phyloP scores from a whole-genome alignment of 2,888 invertebrate species.

The Ophion ventricosus region DNA sequence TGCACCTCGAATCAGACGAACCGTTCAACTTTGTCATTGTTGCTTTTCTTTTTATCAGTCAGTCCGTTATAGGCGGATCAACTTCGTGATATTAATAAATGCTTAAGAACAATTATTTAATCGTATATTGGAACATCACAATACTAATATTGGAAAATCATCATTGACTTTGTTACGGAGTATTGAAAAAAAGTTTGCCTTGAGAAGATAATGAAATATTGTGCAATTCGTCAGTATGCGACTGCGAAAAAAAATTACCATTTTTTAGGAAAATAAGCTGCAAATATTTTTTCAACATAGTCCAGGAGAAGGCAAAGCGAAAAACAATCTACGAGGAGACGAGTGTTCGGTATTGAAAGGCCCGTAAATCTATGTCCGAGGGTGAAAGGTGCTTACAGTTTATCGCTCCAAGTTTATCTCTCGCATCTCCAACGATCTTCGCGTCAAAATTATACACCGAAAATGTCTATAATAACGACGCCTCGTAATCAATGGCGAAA shows the following conservation, averaged over 20 bases:
- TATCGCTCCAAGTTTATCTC: conserved; percentile 27
- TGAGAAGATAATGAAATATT: too few relatives aligned
- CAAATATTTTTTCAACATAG: too few relatives aligned
- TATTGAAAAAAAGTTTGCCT: too few relatives aligned
- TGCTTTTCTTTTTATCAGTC: background rate
- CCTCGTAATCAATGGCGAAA: conserved; percentile 28
- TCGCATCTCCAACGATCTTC: conserved; percentile 25
- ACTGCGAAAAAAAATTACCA: too few relatives aligned
- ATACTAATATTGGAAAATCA: too few relatives aligned
- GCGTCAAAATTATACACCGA: background rate
- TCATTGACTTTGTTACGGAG: too few relatives aligned
- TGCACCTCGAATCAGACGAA: conserved; percentile 3
- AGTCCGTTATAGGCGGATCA: too few relatives aligned
- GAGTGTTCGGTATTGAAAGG: background rate
- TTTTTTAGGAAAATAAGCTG: too few relatives aligned
- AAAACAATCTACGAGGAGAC: background rate
- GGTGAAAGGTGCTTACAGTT: conserved; percentile 4
- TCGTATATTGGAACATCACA: too few relatives aligned
- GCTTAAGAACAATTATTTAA: too few relatives aligned
- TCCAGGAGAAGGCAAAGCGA: background rate
- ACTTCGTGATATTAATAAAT: too few relatives aligned
- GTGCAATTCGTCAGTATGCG: too few relatives aligned
- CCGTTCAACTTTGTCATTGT: background rate
- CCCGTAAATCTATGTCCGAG: background rate
- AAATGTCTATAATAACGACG: conserved; percentile 22